Evolutionary conservation across 2,888 invertebrate genomes (phyloP).

Genomic region (Pollenia labialis): DNA sequence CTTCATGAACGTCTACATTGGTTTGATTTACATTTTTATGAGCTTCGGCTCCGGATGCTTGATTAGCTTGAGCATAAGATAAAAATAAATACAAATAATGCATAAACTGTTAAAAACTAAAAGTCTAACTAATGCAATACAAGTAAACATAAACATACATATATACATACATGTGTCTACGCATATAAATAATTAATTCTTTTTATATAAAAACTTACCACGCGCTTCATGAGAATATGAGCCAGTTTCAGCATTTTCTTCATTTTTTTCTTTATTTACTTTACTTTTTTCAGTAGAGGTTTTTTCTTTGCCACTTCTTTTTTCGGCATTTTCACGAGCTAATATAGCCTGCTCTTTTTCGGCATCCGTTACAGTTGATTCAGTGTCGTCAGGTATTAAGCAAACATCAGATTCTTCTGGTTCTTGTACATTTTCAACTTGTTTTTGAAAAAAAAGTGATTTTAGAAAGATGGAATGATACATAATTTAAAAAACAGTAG

Average conservation of each 20-base stretch:
- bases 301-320: slow-evolving; percentile 74
- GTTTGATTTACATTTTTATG: slow-evolving; percentile 65
- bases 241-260: slow-evolving; percentile 56
- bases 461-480: background rate
- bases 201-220: slow-evolving; percentile 54
- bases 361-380: slow-evolving; percentile 87
- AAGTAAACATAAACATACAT: background rate
- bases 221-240: slow-evolving; percentile 54
- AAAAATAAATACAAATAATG: slow-evolving; percentile 69
- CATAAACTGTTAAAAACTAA: slow-evolving; percentile 59
- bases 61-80: slow-evolving; percentile 76
- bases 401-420: slow-evolving; percentile 88
- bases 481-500: background rate
- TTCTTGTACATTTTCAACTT: slow-evolving; percentile 85
- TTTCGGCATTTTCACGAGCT: slow-evolving; percentile 83
- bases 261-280: slow-evolving; percentile 54
- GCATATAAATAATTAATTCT: background rate
- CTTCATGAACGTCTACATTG: slow-evolving; percentile 62
- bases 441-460: slow-evolving; percentile 77
- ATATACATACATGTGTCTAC: background rate
- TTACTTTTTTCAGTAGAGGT: slow-evolving; percentile 76
- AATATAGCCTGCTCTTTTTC: slow-evolving; percentile 87
- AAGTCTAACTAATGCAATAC: slow-evolving; percentile 2
- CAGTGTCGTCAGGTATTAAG: slow-evolving; percentile 88
- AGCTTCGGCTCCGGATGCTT: slow-evolving; percentile 78